A percentile compares a stretch with the other conserved stretches of the same genome.
phyloP scores from a whole-genome alignment of 2,797 vertebrate species.

The Gephyroberyx darwinii region DNA sequence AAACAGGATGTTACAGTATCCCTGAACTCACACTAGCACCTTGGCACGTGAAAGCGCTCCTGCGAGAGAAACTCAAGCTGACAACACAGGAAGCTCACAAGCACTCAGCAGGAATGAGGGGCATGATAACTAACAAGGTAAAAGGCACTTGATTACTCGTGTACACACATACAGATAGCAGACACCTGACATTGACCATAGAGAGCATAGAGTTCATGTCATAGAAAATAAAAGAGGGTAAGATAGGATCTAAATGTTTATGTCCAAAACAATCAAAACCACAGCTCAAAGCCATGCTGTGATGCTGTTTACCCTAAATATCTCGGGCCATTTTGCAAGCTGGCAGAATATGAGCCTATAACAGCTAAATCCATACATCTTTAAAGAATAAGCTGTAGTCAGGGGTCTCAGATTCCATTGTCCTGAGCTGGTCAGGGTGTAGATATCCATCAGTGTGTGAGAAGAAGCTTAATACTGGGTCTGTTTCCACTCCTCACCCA shows the following conservation, averaged over 20 bases:
- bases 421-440: constrained; percentile 11
- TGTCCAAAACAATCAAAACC: constrained; percentile 47
- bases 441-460: constrained; percentile 34
- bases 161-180: constrained; percentile 4
- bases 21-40: constrained; percentile 9
- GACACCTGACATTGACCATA: constrained; percentile 22
- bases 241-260: constrained; percentile 37
- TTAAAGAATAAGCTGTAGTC: constrained; percentile 24
- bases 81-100: constrained; percentile 32
- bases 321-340: constrained; percentile 21
- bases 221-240: constrained; percentile 6
- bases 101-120: constrained; percentile 43
- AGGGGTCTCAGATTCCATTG: constrained; percentile 11
- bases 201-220: neutral
- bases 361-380: constrained; percentile 18
- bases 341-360: constrained; percentile 8
- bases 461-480: constrained; percentile 13
- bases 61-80: constrained; percentile 42
- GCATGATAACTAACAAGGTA: constrained; percentile 55
- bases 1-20: constrained; percentile 40
- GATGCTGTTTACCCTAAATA: constrained; percentile 45
- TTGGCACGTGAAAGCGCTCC: constrained; percentile 26
- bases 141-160: constrained; percentile 9
- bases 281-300: constrained; percentile 1
- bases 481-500: constrained; percentile 30